phyloP scores from a whole-genome alignment of 2,113 vertebrate species.

The Spea multiplicata region DNA sequence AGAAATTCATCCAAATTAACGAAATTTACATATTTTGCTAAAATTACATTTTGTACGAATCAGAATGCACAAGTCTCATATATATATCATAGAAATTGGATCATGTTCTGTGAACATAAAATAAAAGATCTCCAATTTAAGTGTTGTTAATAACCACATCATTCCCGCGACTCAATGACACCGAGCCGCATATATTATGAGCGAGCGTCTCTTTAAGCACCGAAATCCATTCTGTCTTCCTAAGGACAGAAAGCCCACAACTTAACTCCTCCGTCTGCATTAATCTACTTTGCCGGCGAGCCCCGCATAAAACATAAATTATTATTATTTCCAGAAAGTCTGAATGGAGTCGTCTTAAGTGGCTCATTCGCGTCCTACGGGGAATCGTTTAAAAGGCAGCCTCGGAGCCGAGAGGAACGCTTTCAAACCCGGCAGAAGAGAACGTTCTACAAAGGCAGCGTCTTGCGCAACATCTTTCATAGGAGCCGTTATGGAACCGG shows the following conservation, averaged over 20 bases:
- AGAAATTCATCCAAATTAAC: no score
- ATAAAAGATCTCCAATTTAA: neutral
- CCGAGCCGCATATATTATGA: slow-evolving; percentile 1
- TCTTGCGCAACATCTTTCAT: slow-evolving; percentile 11
- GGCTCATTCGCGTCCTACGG: slow-evolving; percentile 28
- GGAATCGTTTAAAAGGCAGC: slow-evolving; percentile 23
- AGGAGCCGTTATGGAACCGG: neutral
- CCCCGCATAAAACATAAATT: slow-evolving; percentile 37
- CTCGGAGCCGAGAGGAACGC: slow-evolving; percentile 24
- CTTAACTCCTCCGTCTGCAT: neutral
- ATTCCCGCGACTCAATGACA: slow-evolving; percentile 9
- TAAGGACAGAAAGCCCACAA: slow-evolving; percentile 9
- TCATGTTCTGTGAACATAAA: neutral
- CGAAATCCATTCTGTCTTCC: slow-evolving; percentile 21
- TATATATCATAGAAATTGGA: neutral
- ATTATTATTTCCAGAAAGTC: slow-evolving; percentile 41
- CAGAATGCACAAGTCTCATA: no score
- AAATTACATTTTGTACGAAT: no score
- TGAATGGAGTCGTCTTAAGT: slow-evolving; percentile 23
- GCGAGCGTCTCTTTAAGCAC: neutral
- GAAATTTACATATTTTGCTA: no score
- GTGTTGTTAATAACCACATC: neutral
- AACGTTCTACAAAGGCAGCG: slow-evolving; percentile 6
- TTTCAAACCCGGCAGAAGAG: slow-evolving; percentile 12
- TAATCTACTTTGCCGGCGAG: neutral